Conservation (phyloP, 1,140 invertebrate species). For the Nylanderia fulva region DNA sequence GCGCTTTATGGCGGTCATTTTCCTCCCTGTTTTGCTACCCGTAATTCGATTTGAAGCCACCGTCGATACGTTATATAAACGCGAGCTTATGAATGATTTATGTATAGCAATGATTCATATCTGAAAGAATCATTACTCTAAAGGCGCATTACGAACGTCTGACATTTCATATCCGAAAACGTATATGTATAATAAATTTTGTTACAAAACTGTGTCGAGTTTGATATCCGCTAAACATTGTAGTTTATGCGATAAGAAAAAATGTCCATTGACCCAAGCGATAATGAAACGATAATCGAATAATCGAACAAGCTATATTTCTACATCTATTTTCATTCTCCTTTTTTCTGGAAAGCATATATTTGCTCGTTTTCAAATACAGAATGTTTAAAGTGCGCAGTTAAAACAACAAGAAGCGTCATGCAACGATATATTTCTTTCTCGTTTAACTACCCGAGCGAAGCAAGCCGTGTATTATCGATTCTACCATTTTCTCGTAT, state of each 20-base stretch:
- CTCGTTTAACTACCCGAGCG: not conserved
- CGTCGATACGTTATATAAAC: conserved; percentile 39
- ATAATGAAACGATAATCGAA: conserved; percentile 1
- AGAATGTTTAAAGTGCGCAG: not conserved
- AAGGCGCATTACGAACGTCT: conserved; percentile 21
- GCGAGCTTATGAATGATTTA: conserved; percentile 48
- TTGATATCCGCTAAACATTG: not conserved
- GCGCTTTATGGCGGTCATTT: conserved; percentile 46
- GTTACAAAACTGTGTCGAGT: not conserved
- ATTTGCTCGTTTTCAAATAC: not conserved
- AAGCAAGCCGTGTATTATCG: not conserved
- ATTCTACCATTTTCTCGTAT: conserved; percentile 1
- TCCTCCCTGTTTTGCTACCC: conserved; percentile 44
- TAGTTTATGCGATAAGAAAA: not conserved
- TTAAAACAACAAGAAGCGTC: not conserved
- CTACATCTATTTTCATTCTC: not conserved
- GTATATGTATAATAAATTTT: no score
- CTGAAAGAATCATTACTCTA: conserved; percentile 38
- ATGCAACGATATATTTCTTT: conserved; percentile 23
- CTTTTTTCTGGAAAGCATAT: not conserved
- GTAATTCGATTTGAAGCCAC: conserved; percentile 52
- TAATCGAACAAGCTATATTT: not conserved
- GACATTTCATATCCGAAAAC: not conserved
- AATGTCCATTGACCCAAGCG: not conserved
- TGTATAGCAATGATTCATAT: conserved; percentile 5